Base-by-base conservation (phyloP, 1,140 invertebrate genomes). In the Brachionus calyciflorus region DNA sequence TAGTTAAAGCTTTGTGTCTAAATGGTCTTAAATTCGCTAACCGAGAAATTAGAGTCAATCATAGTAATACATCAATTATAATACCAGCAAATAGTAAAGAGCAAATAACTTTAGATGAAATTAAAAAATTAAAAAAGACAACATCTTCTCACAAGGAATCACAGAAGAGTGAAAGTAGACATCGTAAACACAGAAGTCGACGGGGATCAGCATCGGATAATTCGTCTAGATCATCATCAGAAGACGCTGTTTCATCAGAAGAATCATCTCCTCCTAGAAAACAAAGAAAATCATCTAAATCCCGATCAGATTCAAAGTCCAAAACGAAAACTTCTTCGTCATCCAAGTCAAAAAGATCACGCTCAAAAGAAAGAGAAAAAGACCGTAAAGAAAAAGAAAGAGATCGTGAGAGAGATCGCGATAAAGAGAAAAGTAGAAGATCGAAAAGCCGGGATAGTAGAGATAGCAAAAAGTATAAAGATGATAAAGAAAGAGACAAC, bases 1-100 rank as follows among this genome's bases (percentile, higher is more conserved):
- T 77, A 12, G 33, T 46, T 10, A 77, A 69, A 49, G 76, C 60
- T 19, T 33, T 77, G 19, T 77, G 60, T 10, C n/a, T 77, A 41
- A 77, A 77, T 44, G 76, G 76, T 4, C 41, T 77, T n/a, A 21
- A 33, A 40, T 77, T 65, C 28, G 41, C 40, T 30, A 44, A 41
- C 4, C 17, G 73, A 57, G 12, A 55, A 24, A 73, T 73, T 14
- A 73, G 51, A 55, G 69, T 73, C 3, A 73, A 73, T 51, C 69
- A 73, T 17, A 21, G 19, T 9, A 73, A 44, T 21, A 48, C 49
- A 7, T 21, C 69, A 14, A 26, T 73, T 24, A 21, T 44, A 0
- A 65, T 65, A n/a, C 60, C 60, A 14, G 60, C 40, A 24, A 65
- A 44, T 26, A 44, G 21, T 44, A 65, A 65, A 41, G 37, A 65